These are phyloP conservation scores for Plectus sambesii DNA, from an alignment of 1,140 invertebrate species.

Conservation along the genomic window DNA sequence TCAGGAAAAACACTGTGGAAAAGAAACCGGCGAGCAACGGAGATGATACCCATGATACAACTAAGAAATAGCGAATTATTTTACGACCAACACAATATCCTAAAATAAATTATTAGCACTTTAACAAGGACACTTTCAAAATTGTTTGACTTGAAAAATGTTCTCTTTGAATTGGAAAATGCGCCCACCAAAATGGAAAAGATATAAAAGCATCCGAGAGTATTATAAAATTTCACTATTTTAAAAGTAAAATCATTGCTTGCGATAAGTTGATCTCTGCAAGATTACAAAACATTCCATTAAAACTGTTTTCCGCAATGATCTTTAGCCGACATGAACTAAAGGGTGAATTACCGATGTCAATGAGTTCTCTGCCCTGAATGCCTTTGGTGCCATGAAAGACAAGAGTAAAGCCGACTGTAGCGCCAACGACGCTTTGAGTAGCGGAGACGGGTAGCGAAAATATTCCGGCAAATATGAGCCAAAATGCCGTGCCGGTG, in stretches of 20 bases:
- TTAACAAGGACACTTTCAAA: too few species aligned
- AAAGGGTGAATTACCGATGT: constrained; percentile 61
- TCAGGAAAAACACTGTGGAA: constrained; percentile 66
- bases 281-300: too few species aligned
- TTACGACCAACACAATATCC: constrained; percentile 23
- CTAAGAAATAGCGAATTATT: too few species aligned
- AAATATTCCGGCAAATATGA: constrained; percentile 78
- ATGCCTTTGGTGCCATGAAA: constrained; percentile 70
- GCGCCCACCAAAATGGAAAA: too few species aligned
- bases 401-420: constrained; percentile 84
- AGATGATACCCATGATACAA: constrained; percentile 92
- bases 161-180: too few species aligned
- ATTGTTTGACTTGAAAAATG: too few species aligned
- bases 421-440: constrained; percentile 91
- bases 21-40: constrained; percentile 77
- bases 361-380: constrained; percentile 63
- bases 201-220: too few species aligned
- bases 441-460: constrained; percentile 81
- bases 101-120: not conserved
- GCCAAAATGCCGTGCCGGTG: constrained; percentile 62
- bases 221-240: too few species aligned
- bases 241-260: too few species aligned
- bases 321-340: too few species aligned
- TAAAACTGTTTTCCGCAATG: too few species aligned
- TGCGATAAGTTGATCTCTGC: too few species aligned